Conservation (phyloP, 2,888 invertebrate species). For the Caenorhabditis doughertyi region DNA sequence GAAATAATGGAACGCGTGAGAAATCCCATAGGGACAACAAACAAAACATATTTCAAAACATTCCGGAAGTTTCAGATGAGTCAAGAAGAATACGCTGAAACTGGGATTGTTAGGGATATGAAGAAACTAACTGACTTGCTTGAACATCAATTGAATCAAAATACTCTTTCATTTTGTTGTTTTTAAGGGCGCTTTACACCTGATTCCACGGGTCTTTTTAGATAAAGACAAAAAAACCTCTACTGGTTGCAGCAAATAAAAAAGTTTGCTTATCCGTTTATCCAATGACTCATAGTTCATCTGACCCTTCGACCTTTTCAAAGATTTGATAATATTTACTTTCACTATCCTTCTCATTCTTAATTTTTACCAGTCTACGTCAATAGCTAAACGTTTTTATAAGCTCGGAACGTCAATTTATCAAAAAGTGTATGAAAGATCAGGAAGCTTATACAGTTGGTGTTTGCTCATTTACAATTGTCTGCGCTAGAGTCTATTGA, state of each 20-base stretch:
- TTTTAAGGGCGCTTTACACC: too few species aligned
- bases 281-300: not conserved
- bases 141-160: too few species aligned
- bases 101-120: too few species aligned
- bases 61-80: not conserved
- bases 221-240: too few species aligned
- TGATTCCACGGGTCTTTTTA: too few species aligned
- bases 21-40: not conserved
- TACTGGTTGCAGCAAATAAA: not conserved
- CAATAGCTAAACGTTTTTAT: constrained; percentile 8
- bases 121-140: too few species aligned
- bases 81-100: not conserved
- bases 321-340: constrained; percentile 14
- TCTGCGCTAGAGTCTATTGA: constrained; percentile 18
- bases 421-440: constrained; percentile 12
- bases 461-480: constrained; percentile 33
- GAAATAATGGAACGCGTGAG: constrained; percentile 7
- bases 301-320: constrained; percentile 4
- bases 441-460: constrained; percentile 16
- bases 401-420: not conserved
- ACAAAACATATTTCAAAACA: not conserved
- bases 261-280: not conserved
- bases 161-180: too few species aligned
- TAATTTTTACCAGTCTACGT: constrained; percentile 8
- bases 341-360: not conserved